Conservation (phyloP, 1,140 invertebrate species). For the Caenorhabditis tropicalis region DNA sequence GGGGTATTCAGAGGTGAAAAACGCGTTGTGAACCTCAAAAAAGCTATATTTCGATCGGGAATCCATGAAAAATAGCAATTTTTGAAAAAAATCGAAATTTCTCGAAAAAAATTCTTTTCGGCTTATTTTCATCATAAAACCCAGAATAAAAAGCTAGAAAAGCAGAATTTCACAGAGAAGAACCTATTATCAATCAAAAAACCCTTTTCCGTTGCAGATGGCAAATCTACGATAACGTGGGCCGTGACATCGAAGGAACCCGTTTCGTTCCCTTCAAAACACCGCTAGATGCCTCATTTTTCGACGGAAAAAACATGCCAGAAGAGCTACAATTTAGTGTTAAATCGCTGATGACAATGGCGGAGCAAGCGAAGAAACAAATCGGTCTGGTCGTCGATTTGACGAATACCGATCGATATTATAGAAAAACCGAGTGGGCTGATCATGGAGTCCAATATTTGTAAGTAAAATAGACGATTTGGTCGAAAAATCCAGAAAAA, state of each 20-base stretch:
- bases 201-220: constrained; percentile 21
- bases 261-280: constrained; percentile 54
- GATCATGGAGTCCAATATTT: constrained; percentile 72
- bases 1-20: too few species aligned
- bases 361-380: constrained; percentile 35
- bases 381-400: constrained; percentile 79
- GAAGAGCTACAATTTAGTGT: neutral
- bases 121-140: too few species aligned
- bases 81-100: too few species aligned
- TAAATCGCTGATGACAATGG: neutral
- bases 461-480: neutral
- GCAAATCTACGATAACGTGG: constrained; percentile 48
- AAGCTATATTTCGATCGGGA: too few species aligned
- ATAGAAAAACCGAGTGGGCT: constrained; percentile 74
- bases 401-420: constrained; percentile 79
- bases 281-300: constrained; percentile 42
- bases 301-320: constrained; percentile 32
- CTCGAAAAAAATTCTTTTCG: too few species aligned
- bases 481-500: neutral
- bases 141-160: too few species aligned
- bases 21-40: too few species aligned
- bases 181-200: neutral
- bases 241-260: constrained; percentile 51
- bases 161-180: too few species aligned
- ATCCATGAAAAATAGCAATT: too few species aligned